A percentile compares a stretch with the other conserved stretches of the same genome.
Evolutionary conservation across 2,888 invertebrate species (phyloP).

Genomic region (Tachina grossa): DNA sequence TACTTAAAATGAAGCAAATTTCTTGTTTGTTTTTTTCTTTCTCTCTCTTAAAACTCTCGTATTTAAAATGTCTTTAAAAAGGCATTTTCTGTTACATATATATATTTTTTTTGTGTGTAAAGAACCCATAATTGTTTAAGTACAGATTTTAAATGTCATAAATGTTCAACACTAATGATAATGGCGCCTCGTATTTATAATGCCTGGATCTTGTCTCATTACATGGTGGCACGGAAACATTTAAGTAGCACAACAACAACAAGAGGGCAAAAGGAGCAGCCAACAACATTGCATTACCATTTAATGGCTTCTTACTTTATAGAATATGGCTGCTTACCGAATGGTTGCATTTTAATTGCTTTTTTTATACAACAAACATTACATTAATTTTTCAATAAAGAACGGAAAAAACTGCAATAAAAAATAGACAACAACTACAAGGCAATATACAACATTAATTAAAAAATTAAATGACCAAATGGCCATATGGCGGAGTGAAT

Average conservation of each 20-base stretch:
- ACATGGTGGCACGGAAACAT: conserved; percentile 16
- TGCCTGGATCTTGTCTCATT: conserved; percentile 43
- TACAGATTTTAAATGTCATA: conserved; percentile 51
- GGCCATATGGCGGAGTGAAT: conserved; percentile 5
- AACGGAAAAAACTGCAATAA: conserved; percentile 32
- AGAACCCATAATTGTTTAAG: conserved; percentile 44
- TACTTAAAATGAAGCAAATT: background rate
- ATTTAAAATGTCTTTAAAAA: conserved; percentile 22
- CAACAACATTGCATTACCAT: conserved; percentile 27
- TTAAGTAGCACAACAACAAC: conserved; percentile 20
- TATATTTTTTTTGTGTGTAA: conserved; percentile 1
- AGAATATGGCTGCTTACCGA: conserved; percentile 30
- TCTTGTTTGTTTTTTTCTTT: background rate
- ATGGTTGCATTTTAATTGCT: conserved; percentile 65
- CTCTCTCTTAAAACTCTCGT: background rate
- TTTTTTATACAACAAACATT: conserved; percentile 55
- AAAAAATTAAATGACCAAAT: conserved; percentile 65
- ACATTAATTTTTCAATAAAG: background rate
- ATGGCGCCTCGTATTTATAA: conserved; percentile 58
- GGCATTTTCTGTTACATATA: background rate
- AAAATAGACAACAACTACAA: conserved; percentile 43
- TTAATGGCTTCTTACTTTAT: conserved; percentile 57
- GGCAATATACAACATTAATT: conserved; percentile 68
- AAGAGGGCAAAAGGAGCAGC: background rate
- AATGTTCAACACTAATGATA: conserved; percentile 65